Percentiles rank a stretch among this genome's conserved stretches.
Conservation (phyloP, 2,113 vertebrate species). For the Stegostoma tigrinum region DNA sequence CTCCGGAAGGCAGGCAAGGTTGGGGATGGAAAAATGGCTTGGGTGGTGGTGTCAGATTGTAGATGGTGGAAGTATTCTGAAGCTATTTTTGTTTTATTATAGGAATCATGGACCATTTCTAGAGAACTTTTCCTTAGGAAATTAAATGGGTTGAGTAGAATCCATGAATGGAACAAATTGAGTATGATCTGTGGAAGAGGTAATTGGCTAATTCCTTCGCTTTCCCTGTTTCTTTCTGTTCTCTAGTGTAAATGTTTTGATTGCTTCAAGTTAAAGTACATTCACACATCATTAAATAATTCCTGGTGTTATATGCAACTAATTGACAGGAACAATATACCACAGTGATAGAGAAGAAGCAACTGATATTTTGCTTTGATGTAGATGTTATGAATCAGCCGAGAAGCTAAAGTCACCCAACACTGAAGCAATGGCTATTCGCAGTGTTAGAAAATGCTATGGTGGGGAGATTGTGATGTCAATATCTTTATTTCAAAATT, state of each 20-base stretch:
- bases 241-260: conserved; percentile 2
- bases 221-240: background rate
- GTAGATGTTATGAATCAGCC: background rate
- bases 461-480: background rate
- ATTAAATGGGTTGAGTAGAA: conserved; percentile 26
- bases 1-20: too few relatives aligned
- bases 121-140: background rate
- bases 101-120: background rate
- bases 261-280: conserved; percentile 10
- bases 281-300: conserved; percentile 26
- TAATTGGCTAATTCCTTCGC: conserved; percentile 20
- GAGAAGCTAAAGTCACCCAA: background rate
- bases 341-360: conserved; percentile 8
- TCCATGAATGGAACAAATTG: conserved; percentile 6
- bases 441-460: background rate
- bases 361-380: background rate
- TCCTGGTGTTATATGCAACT: conserved; percentile 2
- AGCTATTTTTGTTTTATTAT: background rate
- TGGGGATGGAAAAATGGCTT: too few relatives aligned
- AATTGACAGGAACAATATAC: conserved; percentile 18
- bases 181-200: background rate
- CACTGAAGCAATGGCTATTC: background rate
- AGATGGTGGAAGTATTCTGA: too few relatives aligned
- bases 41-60: too few relatives aligned
- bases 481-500: background rate